Conservation (phyloP, 2,888 invertebrate genomes). For the Zonitis immaculata region DNA sequence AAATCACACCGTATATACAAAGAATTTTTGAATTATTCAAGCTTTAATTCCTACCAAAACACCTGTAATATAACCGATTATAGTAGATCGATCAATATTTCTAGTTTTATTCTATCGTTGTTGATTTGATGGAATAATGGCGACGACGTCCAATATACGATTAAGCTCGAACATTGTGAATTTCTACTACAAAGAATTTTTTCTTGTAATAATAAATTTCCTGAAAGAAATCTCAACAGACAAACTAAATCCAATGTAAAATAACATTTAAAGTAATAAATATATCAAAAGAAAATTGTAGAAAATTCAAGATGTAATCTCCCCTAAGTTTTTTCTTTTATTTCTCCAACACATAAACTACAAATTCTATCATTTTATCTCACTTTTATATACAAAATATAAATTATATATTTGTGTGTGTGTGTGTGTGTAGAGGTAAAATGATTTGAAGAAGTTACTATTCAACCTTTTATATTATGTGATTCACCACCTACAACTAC, state of each 20-base stretch:
- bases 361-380: not conserved
- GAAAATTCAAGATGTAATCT: not conserved
- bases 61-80: no score
- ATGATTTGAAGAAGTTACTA: not conserved
- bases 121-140: no score
- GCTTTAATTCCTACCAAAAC: constrained; percentile 21
- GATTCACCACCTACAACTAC: not conserved
- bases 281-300: constrained; percentile 1
- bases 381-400: no score
- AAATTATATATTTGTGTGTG: no score
- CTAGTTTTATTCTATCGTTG: no score
- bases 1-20: constrained; percentile 31
- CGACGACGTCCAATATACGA: no score
- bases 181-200: not conserved
- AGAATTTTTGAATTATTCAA: constrained; percentile 30
- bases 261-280: not conserved
- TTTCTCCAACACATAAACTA: not conserved
- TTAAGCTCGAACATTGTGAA: no score
- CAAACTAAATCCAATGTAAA: constrained; percentile 1
- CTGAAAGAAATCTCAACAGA: not conserved
- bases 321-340: no score
- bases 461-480: not conserved
- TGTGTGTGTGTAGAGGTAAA: no score
- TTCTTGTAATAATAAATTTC: not conserved
- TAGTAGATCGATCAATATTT: no score